phyloP scores from a whole-genome alignment of 2,797 vertebrate genomes.

The Ctenochaetus hawaiiensis region DNA sequence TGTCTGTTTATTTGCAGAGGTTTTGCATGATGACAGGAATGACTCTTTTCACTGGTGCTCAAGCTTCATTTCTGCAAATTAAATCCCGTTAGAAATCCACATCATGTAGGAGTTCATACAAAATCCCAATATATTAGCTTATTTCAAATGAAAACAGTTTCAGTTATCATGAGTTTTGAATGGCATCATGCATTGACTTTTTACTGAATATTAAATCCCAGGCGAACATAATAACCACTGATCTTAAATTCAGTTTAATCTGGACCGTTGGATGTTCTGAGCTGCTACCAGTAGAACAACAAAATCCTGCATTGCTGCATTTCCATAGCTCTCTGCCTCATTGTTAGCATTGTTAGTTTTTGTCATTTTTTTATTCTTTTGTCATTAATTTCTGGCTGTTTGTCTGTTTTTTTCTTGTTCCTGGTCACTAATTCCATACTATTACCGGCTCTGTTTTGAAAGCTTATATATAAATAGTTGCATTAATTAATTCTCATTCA shows the following conservation, averaged over 20 bases:
- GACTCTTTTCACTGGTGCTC: background rate
- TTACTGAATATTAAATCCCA: background rate
- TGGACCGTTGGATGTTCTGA: background rate
- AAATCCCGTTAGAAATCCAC: background rate
- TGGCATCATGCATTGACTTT: background rate
- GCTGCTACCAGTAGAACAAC: background rate
- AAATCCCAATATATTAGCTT: background rate
- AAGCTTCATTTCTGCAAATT: background rate
- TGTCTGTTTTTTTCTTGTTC: background rate
- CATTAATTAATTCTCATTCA: slow-evolving; percentile 47
- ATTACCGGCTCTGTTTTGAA: slow-evolving; percentile 13
- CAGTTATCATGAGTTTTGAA: background rate
- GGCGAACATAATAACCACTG: background rate
- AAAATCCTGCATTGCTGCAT: background rate
- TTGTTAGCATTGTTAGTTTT: slow-evolving; percentile 12
- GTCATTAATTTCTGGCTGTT: background rate
- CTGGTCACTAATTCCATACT: background rate
- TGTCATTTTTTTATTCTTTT: background rate
- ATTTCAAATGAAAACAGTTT: background rate
- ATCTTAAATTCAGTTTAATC: slow-evolving; percentile 1
- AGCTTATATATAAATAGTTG: slow-evolving; percentile 32
- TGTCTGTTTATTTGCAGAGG: background rate
- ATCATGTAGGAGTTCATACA: background rate
- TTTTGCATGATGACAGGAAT: background rate
- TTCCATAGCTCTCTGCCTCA: slow-evolving; percentile 16